A percentile compares a stretch with the other conserved stretches of the same genome.
Evolutionary conservation across 2,888 invertebrate species (phyloP).

Genomic region (Frankliniella fusca): DNA sequence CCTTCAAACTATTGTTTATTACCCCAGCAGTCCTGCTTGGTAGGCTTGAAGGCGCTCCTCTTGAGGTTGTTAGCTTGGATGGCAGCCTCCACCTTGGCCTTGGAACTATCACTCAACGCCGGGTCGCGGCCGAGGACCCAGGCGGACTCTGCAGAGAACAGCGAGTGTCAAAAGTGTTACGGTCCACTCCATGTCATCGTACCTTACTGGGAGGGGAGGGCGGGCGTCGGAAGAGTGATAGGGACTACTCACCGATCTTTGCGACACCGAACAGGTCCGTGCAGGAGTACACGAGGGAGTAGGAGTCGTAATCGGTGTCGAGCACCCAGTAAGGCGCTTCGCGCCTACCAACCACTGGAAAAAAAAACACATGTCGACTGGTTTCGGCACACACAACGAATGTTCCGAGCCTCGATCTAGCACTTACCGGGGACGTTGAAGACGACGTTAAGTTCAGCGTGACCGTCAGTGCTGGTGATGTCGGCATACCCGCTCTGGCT

Average conservation of each 20-base stretch:
- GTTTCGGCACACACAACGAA: no score
- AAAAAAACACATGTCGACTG: background rate
- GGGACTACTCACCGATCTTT: background rate
- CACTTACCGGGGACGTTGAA: background rate
- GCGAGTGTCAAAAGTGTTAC: background rate
- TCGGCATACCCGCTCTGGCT: background rate
- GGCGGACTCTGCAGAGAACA: background rate
- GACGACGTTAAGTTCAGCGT: background rate
- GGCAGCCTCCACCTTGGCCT: background rate
- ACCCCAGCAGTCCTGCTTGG: background rate
- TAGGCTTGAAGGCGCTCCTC: background rate
- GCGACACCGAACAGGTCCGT: background rate
- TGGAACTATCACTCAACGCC: no score
- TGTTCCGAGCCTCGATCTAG: background rate
- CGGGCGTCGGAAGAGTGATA: no score
- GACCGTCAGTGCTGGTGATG: background rate
- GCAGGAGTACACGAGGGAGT: constrained; percentile 10
- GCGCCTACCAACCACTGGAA: background rate
- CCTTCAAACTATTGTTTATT: background rate
- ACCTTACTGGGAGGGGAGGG: no score
- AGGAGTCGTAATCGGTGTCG: background rate
- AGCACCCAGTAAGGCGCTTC: background rate
- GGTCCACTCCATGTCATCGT: no score
- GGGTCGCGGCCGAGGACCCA: background rate
- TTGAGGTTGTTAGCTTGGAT: background rate